Evolutionary conservation across 1,140 invertebrate species (phyloP), one percentile per base, ranked within the genome.

Genomic region (Yoshiicerus persimilis): DNA sequence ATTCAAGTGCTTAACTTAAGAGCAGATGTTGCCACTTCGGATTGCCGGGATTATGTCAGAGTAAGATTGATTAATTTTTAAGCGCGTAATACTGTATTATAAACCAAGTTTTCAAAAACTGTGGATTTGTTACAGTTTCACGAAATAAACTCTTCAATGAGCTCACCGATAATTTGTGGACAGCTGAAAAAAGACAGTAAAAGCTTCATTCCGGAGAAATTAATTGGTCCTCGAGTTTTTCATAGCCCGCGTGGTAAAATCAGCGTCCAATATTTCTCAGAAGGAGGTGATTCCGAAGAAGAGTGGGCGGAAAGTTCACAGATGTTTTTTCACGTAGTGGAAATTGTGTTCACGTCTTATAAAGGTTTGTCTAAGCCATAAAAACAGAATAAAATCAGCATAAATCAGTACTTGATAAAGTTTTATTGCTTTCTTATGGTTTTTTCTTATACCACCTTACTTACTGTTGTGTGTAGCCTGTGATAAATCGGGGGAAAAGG

Each of bases 171-270:
- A 23, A 86, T 86, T 86, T 88, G 87, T 86, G 87, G 87, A 56
- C n/a, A 88, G n/a, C 64, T 88, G 84, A 88, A 86, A n/a, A 88
- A 86, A 36, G 87, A 88, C 10, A 86, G 85, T 64, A 88, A 88
- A 66, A 77, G 34, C 62, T 88, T 88, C 32, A 86, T 80, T 75
- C 84, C 87, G 30, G 64, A 85, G 38, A 62, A 86, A 75, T 36
- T 88, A 11, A 56, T 88, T n/a, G 87, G 87, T 6, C 84, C 87
- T 38, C 87, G 87, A 23, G 87, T 88, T 47, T 88, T 86, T 38
- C 62, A 86, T 36, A 88, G 87, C 36, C 87, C 87, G 23, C 30
- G 56, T 13, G 87, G 87, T 20, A 88, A 77, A 86, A 88, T 88
- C 34, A 47, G 85, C 23, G 75, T 86, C 27, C 62, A 39, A 10